These are phyloP conservation scores for Rana temporaria DNA, from an alignment of 2,113 vertebrate genomes.

Conservation along the genomic window DNA sequence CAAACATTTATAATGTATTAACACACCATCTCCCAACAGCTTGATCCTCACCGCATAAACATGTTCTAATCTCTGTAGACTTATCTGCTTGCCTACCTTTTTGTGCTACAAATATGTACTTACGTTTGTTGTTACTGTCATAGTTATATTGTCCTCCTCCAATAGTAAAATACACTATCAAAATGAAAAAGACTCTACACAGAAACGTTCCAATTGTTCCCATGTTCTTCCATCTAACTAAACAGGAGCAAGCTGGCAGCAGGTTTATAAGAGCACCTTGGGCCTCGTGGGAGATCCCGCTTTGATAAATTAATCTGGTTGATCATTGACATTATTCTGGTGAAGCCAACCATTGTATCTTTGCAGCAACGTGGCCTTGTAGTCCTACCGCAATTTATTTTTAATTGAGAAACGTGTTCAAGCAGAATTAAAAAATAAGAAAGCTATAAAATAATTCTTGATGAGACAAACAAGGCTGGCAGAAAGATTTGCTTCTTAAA, in stretches of 20 bases:
- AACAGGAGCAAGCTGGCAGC: conserved; percentile 28
- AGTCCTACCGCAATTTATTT: neutral
- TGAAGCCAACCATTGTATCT: conserved; percentile 37
- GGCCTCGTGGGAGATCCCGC: conserved; percentile 50
- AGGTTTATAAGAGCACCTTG: conserved; percentile 59
- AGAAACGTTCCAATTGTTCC: neutral
- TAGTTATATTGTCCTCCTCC: conserved; percentile 52
- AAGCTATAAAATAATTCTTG: neutral
- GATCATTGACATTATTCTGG: conserved; percentile 68
- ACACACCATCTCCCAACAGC: too few species aligned
- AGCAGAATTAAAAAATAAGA: neutral
- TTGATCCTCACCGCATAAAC: too few species aligned
- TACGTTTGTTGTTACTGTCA: conserved; percentile 64
- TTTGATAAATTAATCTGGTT: conserved; percentile 63
- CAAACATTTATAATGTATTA: too few species aligned
- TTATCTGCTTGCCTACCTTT: too few species aligned
- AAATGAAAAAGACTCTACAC: conserved; percentile 60
- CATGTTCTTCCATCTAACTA: conserved; percentile 65
- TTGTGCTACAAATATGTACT: conserved; percentile 46
- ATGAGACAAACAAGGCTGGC: neutral
- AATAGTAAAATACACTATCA: conserved; percentile 65
- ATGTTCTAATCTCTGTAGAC: too few species aligned
- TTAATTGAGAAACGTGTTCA: neutral
- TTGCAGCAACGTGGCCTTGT: neutral
- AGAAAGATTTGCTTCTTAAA: neutral